Base-by-base conservation (phyloP, 2,113 vertebrate species). In the Dicaeum eximium region DNA sequence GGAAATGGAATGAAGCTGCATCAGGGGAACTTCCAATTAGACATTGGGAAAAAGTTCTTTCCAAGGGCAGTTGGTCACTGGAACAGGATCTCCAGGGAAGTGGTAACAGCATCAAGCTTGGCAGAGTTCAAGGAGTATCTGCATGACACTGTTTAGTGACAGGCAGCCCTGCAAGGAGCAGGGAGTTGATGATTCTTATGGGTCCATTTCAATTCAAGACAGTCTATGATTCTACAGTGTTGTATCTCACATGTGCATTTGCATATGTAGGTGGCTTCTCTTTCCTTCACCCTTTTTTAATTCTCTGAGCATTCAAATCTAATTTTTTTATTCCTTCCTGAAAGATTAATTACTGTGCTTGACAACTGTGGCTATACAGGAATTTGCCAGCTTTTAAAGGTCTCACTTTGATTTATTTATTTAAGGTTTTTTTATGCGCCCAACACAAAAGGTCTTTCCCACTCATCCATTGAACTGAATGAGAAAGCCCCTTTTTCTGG, bases 141-240 rank as follows among this genome's bases (percentile, higher is more conserved):
- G 22, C 7, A 7, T 38, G 16, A 54, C 0, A 54, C 0, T 45
- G 9, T 40, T 79, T 25, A 75, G 9, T n/a, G 20, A n/a, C 50
- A 91, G n/a, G 10, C 7, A 71, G 35, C 47, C 20, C 25, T 72
- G 23, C 1, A 2, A 83, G 25, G 44, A 86, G 15, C 22, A 60
- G 12, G 9, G 30, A 58, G 2, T 18, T 88, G 2, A 9, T 66
- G 19, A 50, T 7, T 12, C 5, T 67, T 56, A 50, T 2, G 9
- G 1, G 3, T 38, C 14, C 18, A 16, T 72, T 64, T 33, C 17
- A 60, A 25, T 53, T 72, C 20, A 19, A 67, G 53, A 53, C 20
- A 37, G 6, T 62, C 40, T 44, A 9, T 31, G 21, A 38, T 24
- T 75, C 31, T 38, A 21, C 15, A 47, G 25, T 42, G 42, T 25